Evolutionary conservation across 2,113 vertebrate genomes (phyloP).

Genomic region (Lanius ludovicianus): DNA sequence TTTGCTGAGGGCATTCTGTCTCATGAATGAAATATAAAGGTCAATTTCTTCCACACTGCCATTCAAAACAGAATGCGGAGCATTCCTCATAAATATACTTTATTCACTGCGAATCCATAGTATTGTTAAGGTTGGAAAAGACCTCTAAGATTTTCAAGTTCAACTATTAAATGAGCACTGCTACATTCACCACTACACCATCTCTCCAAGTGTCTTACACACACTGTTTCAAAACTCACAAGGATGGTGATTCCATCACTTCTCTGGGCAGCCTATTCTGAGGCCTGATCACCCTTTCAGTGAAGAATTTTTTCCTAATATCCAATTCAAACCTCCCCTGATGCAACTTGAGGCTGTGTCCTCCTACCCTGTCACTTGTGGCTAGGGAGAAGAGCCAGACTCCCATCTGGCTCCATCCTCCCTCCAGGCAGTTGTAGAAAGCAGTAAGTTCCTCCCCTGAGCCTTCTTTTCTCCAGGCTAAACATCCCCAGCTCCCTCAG

Average conservation of each 20-base stretch:
- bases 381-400: accelerated
- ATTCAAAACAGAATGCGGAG: not conserved
- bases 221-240: not conserved
- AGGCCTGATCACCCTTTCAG: not conserved
- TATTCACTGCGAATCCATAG: not conserved
- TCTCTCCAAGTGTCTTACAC: no score
- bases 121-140: not conserved
- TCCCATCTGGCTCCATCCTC: not conserved
- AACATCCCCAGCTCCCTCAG: not conserved
- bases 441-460: accelerated
- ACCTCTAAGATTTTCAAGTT: not conserved
- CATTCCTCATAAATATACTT: not conserved
- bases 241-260: not conserved
- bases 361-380: not conserved
- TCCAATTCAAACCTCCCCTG: not conserved
- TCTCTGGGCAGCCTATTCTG: not conserved
- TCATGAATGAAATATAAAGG: not conserved
- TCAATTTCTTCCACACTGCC: not conserved
- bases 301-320: not conserved
- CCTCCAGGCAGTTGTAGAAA: not conserved
- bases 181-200: not conserved
- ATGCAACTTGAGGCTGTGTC: not conserved
- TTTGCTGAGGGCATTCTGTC: not conserved
- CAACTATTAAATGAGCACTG: not conserved
- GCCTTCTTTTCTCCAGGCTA: not conserved